Conservation (phyloP, 2,888 invertebrate species). For the Hipparchia sbordonii region DNA sequence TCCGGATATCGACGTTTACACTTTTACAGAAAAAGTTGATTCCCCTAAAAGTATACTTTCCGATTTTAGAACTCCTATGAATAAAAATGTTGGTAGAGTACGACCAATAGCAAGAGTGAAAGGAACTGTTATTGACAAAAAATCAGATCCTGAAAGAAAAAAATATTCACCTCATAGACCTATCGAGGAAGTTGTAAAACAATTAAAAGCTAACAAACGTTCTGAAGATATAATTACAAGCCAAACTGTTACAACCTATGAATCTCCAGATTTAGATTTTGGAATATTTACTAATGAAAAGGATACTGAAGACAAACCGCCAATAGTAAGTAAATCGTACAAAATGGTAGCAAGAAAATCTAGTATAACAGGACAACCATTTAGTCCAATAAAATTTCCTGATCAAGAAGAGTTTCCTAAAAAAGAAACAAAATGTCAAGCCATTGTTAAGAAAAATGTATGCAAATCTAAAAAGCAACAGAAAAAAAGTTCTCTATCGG, state of each 20-base stretch:
- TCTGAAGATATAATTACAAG: slow-evolving; percentile 62
- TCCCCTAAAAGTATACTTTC: slow-evolving; percentile 76
- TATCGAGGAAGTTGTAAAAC: slow-evolving; percentile 78
- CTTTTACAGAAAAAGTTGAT: slow-evolving; percentile 77
- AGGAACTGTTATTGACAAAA: slow-evolving; percentile 76
- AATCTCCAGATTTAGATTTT: slow-evolving; percentile 48
- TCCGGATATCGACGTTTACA: slow-evolving; percentile 75
- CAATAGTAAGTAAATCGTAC: slow-evolving; percentile 76
- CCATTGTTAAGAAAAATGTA: slow-evolving; percentile 52
- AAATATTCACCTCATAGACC: slow-evolving; percentile 76
- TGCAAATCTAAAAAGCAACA: slow-evolving; percentile 59
- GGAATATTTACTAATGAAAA: slow-evolving; percentile 48
- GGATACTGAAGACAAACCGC: slow-evolving; percentile 63
- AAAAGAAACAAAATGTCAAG: slow-evolving; percentile 51
- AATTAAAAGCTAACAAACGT: slow-evolving; percentile 70
- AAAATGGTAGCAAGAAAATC: slow-evolving; percentile 81
- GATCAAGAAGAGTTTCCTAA: slow-evolving; percentile 60
- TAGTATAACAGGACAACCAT: slow-evolving; percentile 78
- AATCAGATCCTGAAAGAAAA: slow-evolving; percentile 71
- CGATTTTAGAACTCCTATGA: slow-evolving; percentile 69
- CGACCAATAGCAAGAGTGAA: slow-evolving; percentile 78
- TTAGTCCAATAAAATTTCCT: slow-evolving; percentile 72
- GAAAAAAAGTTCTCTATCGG: slow-evolving; percentile 63
- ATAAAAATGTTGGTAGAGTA: slow-evolving; percentile 72
- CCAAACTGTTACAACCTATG: slow-evolving; percentile 46